Conservation (phyloP, 2,888 invertebrate species). For the Acleris holmiana region DNA sequence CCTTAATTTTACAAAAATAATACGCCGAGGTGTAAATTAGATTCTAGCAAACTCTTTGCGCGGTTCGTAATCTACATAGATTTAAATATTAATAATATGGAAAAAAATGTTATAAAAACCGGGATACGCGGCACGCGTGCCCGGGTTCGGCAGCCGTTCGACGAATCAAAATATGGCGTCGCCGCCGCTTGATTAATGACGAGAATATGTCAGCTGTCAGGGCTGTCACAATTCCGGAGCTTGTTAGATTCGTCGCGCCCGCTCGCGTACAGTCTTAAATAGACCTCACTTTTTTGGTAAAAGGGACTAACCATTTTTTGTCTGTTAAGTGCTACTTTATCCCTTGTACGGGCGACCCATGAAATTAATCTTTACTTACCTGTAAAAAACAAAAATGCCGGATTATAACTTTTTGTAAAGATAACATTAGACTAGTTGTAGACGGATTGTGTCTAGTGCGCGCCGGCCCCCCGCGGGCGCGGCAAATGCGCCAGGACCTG, state of each 20-base stretch:
- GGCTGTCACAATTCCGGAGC: slow-evolving; percentile 79
- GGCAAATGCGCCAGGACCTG: slow-evolving; percentile 8
- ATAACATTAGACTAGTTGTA: slow-evolving; percentile 4
- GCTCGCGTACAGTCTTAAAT: slow-evolving; percentile 68
- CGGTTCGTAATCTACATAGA: slow-evolving; percentile 35
- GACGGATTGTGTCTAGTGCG: background rate
- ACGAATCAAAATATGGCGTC: slow-evolving; percentile 38
- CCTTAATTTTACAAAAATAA: slow-evolving; percentile 14
- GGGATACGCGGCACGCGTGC: slow-evolving; percentile 31
- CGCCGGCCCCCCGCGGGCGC: slow-evolving; percentile 1
- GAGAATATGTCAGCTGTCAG: slow-evolving; percentile 80
- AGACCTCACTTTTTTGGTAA: slow-evolving; percentile 68
- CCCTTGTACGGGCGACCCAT: slow-evolving; percentile 47
- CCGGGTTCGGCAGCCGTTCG: slow-evolving; percentile 37
- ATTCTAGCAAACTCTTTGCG: slow-evolving; percentile 26
- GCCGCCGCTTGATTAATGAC: slow-evolving; percentile 72
- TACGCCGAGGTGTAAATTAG: slow-evolving; percentile 20
- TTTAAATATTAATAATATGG: slow-evolving; percentile 34
- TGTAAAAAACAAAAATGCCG: slow-evolving; percentile 24
- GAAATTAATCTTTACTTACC: slow-evolving; percentile 38
- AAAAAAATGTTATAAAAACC: slow-evolving; percentile 19
- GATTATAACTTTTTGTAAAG: slow-evolving; percentile 26
- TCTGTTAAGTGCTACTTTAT: slow-evolving; percentile 38
- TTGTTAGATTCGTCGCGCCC: slow-evolving; percentile 77
- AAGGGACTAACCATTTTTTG: slow-evolving; percentile 67